These are phyloP conservation scores for Tinea pellionella DNA, from an alignment of 2,888 invertebrate genomes.

Conservation along the genomic window DNA sequence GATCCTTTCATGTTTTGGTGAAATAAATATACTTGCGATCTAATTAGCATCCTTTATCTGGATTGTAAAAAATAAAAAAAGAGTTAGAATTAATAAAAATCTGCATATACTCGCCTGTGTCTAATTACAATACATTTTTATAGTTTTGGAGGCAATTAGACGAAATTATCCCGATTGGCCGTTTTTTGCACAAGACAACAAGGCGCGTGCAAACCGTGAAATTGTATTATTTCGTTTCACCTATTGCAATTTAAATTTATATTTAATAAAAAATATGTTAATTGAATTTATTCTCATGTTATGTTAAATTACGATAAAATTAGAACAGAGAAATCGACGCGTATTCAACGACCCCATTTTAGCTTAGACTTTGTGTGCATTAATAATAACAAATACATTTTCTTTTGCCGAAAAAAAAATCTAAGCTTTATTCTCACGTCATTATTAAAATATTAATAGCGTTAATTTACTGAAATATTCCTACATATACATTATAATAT, in stretches of 20 bases:
- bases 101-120: conserved; percentile 35
- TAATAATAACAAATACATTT: too few relatives aligned
- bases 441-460: too few relatives aligned
- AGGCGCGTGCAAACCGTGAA: conserved; percentile 29
- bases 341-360: too few relatives aligned
- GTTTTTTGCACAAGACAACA: conserved; percentile 7
- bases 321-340: too few relatives aligned
- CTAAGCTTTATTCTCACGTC: too few relatives aligned
- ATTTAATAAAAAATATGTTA: neutral
- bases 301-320: too few relatives aligned
- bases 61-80: conserved; percentile 24
- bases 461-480: too few relatives aligned
- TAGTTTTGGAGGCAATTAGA: conserved; percentile 27
- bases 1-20: conserved; percentile 2
- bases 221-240: conserved; percentile 22
- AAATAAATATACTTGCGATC: conserved; percentile 16
- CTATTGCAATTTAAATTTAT: conserved; percentile 15
- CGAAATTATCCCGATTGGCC: conserved; percentile 27
- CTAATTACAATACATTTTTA: conserved; percentile 37
- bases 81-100: conserved; percentile 15
- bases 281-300: neutral
- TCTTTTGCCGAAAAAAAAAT: too few relatives aligned
- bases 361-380: too few relatives aligned
- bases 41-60: conserved; percentile 37
- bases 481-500: too few relatives aligned